Evolutionary conservation across 2,888 invertebrate species (phyloP).

Genomic region (Papilio demoleus): DNA sequence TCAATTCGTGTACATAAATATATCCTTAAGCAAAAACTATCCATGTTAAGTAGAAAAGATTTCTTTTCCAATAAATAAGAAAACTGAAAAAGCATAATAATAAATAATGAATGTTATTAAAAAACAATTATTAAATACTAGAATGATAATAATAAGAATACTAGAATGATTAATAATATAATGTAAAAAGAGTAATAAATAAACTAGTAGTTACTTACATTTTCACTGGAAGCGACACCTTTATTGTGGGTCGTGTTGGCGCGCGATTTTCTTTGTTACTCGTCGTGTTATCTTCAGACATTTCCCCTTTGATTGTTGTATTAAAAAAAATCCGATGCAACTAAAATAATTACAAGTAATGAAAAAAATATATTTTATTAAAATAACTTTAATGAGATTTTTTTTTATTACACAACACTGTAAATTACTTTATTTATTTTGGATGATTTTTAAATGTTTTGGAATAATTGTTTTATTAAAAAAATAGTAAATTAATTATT

Average conservation of each 20-base stretch:
- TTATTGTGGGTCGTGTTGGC: neutral
- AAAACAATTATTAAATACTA: too few species aligned
- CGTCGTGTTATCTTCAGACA: neutral
- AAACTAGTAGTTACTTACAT: constrained; percentile 34
- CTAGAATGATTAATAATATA: too few species aligned
- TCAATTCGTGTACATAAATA: too few species aligned
- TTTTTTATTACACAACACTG: constrained; percentile 4
- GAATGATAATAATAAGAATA: too few species aligned
- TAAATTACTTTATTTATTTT: neutral
- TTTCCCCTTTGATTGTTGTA: neutral
- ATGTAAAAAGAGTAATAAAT: neutral
- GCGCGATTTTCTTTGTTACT: constrained; percentile 2
- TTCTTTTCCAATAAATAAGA: too few species aligned
- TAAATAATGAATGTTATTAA: too few species aligned
- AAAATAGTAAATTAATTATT: neutral
- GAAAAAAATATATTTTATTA: neutral
- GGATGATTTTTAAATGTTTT: neutral
- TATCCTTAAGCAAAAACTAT: too few species aligned
- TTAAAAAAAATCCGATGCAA: neutral
- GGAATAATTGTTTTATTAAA: neutral
- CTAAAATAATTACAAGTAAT: neutral
- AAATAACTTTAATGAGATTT: neutral
- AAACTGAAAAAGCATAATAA: too few species aligned
- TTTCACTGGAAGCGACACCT: constrained; percentile 23
- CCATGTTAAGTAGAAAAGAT: too few species aligned